Base-by-base conservation (phyloP, 1,140 invertebrate genomes). In the Rhynchophorus ferrugineus region DNA sequence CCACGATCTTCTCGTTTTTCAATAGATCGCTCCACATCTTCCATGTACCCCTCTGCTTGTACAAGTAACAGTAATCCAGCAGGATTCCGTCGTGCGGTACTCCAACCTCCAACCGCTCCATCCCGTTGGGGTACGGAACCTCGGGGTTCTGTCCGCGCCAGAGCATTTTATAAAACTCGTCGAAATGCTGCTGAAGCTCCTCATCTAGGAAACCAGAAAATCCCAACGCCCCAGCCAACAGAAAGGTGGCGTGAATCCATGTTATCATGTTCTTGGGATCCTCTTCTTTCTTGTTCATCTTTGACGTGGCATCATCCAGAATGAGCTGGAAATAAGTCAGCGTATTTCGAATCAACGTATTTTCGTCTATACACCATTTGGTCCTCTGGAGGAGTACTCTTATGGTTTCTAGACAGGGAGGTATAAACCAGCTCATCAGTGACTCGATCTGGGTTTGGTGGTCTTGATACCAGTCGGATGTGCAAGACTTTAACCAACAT, bases 31-130 rank as follows among this genome's bases (percentile, higher is more conserved):
- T 73, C 77, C 80, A 88, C 34, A 76, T 75, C 66, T 85, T 89
- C 89, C 85, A 92, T 8, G 73, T 58, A 21, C 62, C 62, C n/a
- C 80, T 77, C 62, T 81, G 54, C 43, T 67, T 83, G 44, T 80
- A 88, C 44, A 77, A 68, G 66, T 88, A 95, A 60, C 78, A 80
- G 70, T 87, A 87, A 62, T 96, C 91, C 59, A 85, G 83, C 2
- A 93, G 70, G 16, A 78, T 68, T 1, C 84, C 83, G 35, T 91
- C 86, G 0, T 69, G 61, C 0, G 88, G 91, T 19, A 91, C 74
- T 1, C 78, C 81, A 42, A 84, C 80, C 41, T 90, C 80, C 45
- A 87, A 66, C 58, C 84, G 82, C 1, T 77, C 76, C 16, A 91
- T 66, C 13, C 67, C 64, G 16, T 76, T 65, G 0, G 89, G 89